Percentiles rank a stretch among this genome's conserved stretches.
Evolutionary conservation across 1,140 invertebrate species (phyloP).

Genomic region (Ruditapes philippinarum): DNA sequence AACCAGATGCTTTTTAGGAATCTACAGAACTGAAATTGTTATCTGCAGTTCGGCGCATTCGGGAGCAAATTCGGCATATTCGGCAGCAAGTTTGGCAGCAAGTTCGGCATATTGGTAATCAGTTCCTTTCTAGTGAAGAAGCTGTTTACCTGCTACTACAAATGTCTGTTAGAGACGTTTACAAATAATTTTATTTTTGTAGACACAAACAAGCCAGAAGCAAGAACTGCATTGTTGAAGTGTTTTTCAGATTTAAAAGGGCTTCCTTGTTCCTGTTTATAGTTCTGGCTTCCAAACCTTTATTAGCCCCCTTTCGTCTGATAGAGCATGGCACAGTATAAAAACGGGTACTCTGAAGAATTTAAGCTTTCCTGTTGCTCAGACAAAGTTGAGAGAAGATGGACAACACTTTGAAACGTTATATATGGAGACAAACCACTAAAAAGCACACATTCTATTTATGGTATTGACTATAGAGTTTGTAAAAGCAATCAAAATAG

Average conservation of each 20-base stretch:
- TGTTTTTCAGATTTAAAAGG: background rate
- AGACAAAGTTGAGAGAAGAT: background rate
- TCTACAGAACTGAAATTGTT: constrained; percentile 43
- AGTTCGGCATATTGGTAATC: constrained; percentile 19
- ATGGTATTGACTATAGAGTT: no score
- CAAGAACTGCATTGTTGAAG: constrained; percentile 20
- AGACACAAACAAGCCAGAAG: constrained; percentile 9
- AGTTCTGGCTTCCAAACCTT: no score
- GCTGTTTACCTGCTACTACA: background rate
- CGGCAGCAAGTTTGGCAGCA: no score
- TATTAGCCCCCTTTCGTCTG: no score
- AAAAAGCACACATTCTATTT: background rate
- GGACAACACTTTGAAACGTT: background rate
- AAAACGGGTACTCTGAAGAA: no score
- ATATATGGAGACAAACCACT: background rate
- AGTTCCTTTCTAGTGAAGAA: constrained; percentile 29
- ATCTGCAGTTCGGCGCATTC: no score
- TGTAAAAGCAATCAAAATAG: no score
- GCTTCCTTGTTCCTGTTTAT: background rate
- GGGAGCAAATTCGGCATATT: no score
- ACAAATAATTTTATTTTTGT: constrained; percentile 8
- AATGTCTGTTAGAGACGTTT: background rate
- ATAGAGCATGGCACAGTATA: no score
- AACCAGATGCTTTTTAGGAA: constrained; percentile 9
- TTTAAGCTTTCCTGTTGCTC: no score